Base-by-base conservation (phyloP, 2,888 invertebrate genomes). In the Troglohyphantes excavatus region DNA sequence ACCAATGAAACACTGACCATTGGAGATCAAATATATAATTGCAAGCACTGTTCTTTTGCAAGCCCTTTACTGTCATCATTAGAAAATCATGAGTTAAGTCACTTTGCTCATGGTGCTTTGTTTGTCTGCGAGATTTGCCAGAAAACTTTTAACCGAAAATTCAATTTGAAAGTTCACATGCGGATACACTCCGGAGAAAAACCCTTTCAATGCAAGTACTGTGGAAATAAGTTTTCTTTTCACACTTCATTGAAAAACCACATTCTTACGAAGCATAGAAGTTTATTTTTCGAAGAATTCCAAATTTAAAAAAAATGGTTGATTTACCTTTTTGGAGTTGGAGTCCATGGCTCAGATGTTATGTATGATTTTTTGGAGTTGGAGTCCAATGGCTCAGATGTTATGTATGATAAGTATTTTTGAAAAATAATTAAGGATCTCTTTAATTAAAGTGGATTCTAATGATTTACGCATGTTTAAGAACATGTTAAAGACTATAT, bases 151-250 rank as follows among this genome's bases (percentile, higher is more conserved):
- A 79, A 72, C 21, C 70, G 72, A 27, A 87, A 87, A 33, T 70
- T 70, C 29, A 79, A 87, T 23, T 72, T 87, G n/a, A 79, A 78
- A 53, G 72, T 53, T 79, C 86, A 87, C 17, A 87, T 79, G 78
- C 26, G 79, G 9, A 46, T 87, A n/a, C 86, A 87, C 63, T 72
- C 86, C n/a, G 72, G 79, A 27, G 86, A 87, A 63, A 87, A 87
- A 46, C 86, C 86, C 1, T 86, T 72, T 43, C 53, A 23, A 2
- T 87, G 86, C 63, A 46, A 79, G 23, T 59, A 46, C 21, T 87
- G 86, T 63, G 19, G 7, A 11, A 17, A 13, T 7, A 21, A 33
- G 11, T 85, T 76, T 78, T 43, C 85, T 19, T 78, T 78, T 68
- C 76, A 85, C 43, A 21, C 68, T 33, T 78, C 70, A 27, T 27